Base-by-base conservation (phyloP, 92 coral and sea anemone species). In the Galaxea fascicularis region DNA sequence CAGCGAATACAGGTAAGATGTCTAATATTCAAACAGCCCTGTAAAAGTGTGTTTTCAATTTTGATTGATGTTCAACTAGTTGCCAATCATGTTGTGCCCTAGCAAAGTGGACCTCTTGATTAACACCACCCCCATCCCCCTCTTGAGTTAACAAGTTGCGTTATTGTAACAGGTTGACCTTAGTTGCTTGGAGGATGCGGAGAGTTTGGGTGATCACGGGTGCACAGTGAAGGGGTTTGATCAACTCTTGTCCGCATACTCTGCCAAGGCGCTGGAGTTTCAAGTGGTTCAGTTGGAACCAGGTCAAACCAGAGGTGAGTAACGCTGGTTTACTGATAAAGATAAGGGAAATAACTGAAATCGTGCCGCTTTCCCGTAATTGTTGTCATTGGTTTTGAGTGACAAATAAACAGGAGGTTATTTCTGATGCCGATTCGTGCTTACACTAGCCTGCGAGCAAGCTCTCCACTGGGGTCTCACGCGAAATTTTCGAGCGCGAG, bases 221-320 rank as follows among this genome's bases (percentile, higher is more conserved):
- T 89, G 97, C 56, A 88, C 99, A 24, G 98, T 92, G 44, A 91
- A 89, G 82, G 97, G 93, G 4, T 97, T 97, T 82, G 99, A 97
- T 58, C 83, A 86, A 56, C 85, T 97, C 28, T 89, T 97, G 13
- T 88, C 93, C 11, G 70, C 44, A 10, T 97, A 97, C 80, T 94
- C 98, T 16, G 73, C 95, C n/a, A 97, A 93, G 78, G 98, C 99
- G 13, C 80, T 97, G 78, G 97, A 94, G 68, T 97, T 97, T 65
- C 94, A 97, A 71, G 98, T 97, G 51, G 93, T 97, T 22, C 95
- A 94, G 53, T 56, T 87, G 51, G 94, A 92, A 31, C 52, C 69
- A 47, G 83, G 78, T 54, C 90, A 93, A 72, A 94, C 93, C 78
- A 85, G 80, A 35, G 89, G 87, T 86, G 57, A 70, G 65, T 5